Base-by-base conservation (phyloP, 2,113 vertebrate species). In the Tragelaphus scriptus region DNA sequence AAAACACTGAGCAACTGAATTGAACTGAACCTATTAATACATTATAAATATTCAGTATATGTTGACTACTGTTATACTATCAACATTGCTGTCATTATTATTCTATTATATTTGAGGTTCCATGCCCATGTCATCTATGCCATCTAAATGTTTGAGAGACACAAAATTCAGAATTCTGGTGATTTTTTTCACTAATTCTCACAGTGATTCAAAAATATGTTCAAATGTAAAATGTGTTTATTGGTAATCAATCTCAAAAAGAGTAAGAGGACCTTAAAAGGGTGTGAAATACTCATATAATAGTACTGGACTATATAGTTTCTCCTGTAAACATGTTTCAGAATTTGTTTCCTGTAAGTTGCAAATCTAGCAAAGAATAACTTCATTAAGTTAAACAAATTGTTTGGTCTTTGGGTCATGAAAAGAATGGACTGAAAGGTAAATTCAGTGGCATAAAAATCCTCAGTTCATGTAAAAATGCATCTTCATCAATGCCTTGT, bases 351-450 rank as follows among this genome's bases (percentile, higher is more conserved):
- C 87, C 79, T 92, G 1, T 23, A 85, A 94, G 77, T 1, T 59
- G 36, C 21, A 90, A 93, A 93, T 82, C 30, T 90, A 84, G 36
- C 17, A 86, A 96, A 95, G 81, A 71, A 30, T 26, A 96, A 96
- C 44, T 17, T 32, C 28, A 96, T 90, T 68, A 95, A 90, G 71
- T 85, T 89, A 96, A 90, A 88, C 30, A 95, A 91, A 96, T 36
- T 85, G 13, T 19, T 96, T 55, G 30, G 40, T 94, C 30, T 44
- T 96, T 15, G 75, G 44, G 15, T 94, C 49, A 81, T 61, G 9
- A 91, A 96, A 94, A 94, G 68, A 97, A 95, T 36, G 80, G 19
- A 95, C 8, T 75, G 55, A 95, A 94, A 77, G 36, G 55, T 88
- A 92, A 88, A 61, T 16, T 58, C 59, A 79, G 15, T 75, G 26